Percentiles rank a stretch among this genome's conserved stretches.
Conservation (phyloP, 2,797 vertebrate genomes). For the Pseudochaenichthys georgianus region DNA sequence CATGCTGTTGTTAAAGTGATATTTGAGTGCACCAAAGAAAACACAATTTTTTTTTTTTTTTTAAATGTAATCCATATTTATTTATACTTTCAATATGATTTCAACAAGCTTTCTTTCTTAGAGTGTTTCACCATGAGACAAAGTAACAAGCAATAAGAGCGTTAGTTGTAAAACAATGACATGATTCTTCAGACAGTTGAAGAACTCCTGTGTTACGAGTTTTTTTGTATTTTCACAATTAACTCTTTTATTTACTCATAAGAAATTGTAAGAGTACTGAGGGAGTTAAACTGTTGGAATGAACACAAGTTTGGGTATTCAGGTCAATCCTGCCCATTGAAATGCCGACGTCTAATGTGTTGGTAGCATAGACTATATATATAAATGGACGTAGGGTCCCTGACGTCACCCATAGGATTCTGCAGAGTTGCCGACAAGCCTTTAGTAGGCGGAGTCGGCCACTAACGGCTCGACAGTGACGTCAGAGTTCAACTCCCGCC, state of each 20-base stretch:
- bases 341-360: too few relatives aligned
- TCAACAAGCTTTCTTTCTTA: not conserved
- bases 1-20: not conserved
- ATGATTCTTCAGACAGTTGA: not conserved
- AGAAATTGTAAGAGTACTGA: not conserved
- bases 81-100: not conserved
- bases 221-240: too few relatives aligned
- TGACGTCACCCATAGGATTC: too few relatives aligned
- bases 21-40: not conserved
- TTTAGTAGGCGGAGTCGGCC: too few relatives aligned
- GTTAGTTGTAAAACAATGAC: not conserved
- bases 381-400: too few relatives aligned
- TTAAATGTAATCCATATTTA: not conserved
- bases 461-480: too few relatives aligned
- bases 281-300: not conserved
- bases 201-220: too few relatives aligned
- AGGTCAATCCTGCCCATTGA: not conserved
- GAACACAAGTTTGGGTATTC: not conserved
- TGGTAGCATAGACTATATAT: too few relatives aligned
- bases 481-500: too few relatives aligned
- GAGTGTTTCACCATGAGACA: not conserved
- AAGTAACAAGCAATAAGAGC: too few relatives aligned
- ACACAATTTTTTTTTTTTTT: not conserved
- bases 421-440: too few relatives aligned
- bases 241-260: too few relatives aligned